Percentiles rank a stretch among this genome's conserved stretches.
Conservation (phyloP, 53 echinoderm and acorn worm species). For the Zoroaster sp. region DNA sequence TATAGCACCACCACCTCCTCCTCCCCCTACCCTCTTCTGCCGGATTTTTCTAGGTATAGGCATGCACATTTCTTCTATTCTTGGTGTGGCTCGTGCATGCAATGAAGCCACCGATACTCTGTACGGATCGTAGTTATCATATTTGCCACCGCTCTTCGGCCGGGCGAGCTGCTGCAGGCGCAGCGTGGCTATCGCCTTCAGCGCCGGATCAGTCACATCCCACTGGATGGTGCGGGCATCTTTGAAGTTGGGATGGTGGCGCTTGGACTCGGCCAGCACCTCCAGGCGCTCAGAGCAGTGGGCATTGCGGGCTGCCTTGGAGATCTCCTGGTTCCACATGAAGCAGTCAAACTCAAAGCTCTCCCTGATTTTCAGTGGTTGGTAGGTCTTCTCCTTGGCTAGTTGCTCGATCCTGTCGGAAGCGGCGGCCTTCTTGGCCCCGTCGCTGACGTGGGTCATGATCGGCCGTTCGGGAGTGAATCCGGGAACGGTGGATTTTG, state of each 20-base stretch:
- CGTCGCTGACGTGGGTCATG: slow-evolving; percentile 69
- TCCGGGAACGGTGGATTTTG: slow-evolving; percentile 76
- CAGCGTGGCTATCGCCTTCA: slow-evolving; percentile 93
- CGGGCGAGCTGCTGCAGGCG: slow-evolving; percentile 91
- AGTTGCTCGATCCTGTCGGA: slow-evolving; percentile 80
- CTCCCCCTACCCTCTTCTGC: slow-evolving; percentile 65
- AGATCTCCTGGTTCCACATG: slow-evolving; percentile 92
- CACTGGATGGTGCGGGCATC: slow-evolving; percentile 76
- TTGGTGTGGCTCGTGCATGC: slow-evolving; percentile 83
- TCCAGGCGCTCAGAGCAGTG: slow-evolving; percentile 84
- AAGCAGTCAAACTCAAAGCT: slow-evolving; percentile 93
- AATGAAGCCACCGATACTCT: slow-evolving; percentile 79
- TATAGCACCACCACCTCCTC: background rate
- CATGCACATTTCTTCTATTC: slow-evolving; percentile 85
- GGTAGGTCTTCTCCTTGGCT: slow-evolving; percentile 81
- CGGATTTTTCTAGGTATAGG: slow-evolving; percentile 95
- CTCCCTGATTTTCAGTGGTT: slow-evolving; percentile 80
- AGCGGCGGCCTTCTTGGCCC: slow-evolving; percentile 72
- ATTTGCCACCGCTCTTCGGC: slow-evolving; percentile 88
- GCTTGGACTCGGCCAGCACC: slow-evolving; percentile 75
- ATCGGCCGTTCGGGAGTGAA: slow-evolving; percentile 83
- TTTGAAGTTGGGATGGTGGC: slow-evolving; percentile 71
- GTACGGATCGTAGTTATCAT: slow-evolving; percentile 88
- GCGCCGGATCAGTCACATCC: slow-evolving; percentile 75
- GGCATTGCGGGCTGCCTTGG: slow-evolving; percentile 83